Evolutionary conservation across 2,113 vertebrate genomes (phyloP), one percentile per base, ranked within the genome.

Genomic region (Ahaetulla prasina): DNA sequence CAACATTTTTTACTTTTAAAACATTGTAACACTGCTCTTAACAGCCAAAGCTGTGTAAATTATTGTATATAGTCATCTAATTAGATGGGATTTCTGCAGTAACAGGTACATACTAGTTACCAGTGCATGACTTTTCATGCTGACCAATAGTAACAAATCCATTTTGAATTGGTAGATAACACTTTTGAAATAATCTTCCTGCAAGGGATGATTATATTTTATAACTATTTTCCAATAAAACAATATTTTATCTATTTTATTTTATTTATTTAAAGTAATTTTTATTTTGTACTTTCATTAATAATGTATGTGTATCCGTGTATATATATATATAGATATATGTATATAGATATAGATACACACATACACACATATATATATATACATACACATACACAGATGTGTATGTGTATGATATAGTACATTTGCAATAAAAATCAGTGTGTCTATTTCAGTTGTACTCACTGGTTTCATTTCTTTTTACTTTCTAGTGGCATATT

Each of bases 211-310:
- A 96, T 96, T 96, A 96, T 97, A 97, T 98, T 98, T 98, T 98
- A 97, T 98, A 98, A 97, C 97, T 98, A 97, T 97, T 98, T 97
- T 97, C 97, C 97, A 97, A 98, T 97, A 97, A 96, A 98, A 96
- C 97, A 98, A 97, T 98, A 97, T 98, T 98, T 98, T 98, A 97
- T 98, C 98, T 96, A 95, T 97, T 97, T 97, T 97, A 97, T 98
- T 98, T 98, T 97, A 98, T 97, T 98, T 98, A 97, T 55, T 55
- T 98, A 98, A 98, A 98, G 97, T 96, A 98, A 96, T 94, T 95
- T 97, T 98, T 97, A 96, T 97, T 98, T 98, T 98, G 97, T 98
- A 98, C 96, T 97, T 96, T 96, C 96, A 93, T 98, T 97, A 98
- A 97, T 97, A 98, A 97, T 45, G 45, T 45, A 45, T 45, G 5